Percentiles rank a stretch among this genome's conserved stretches.
phyloP scores from a whole-genome alignment of 2,888 invertebrate genomes.

The Tyria jacobaeae region DNA sequence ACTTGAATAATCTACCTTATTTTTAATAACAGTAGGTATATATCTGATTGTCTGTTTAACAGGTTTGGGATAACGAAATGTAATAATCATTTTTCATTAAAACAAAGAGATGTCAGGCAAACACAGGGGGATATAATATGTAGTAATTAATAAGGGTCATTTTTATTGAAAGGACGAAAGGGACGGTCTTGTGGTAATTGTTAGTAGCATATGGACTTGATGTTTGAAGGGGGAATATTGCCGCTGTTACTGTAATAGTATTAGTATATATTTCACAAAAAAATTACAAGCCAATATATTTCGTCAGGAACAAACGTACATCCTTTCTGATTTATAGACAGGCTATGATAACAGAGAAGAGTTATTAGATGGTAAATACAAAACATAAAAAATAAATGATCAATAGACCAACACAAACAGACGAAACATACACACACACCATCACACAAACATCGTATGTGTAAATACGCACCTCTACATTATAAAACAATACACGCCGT shows the following conservation, averaged over 20 bases:
- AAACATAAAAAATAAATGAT: too few relatives aligned
- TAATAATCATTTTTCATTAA: constrained; percentile 65
- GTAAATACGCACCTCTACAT: too few relatives aligned
- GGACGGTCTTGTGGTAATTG: constrained; percentile 15
- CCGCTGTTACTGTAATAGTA: not conserved
- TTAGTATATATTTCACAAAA: too few relatives aligned
- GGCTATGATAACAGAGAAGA: too few relatives aligned
- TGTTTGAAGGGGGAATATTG: not conserved
- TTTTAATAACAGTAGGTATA: rapidly evolving
- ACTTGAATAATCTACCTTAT: constrained; percentile 13
- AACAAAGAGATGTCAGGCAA: constrained; percentile 65
- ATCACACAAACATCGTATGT: too few relatives aligned
- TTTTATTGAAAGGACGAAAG: constrained; percentile 35
- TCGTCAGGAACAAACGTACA: too few relatives aligned
- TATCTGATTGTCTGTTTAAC: constrained; percentile 17
- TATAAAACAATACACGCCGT: too few relatives aligned
- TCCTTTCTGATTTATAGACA: too few relatives aligned
- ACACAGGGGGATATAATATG: constrained; percentile 43
- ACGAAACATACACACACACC: too few relatives aligned
- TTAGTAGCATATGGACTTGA: constrained; percentile 15
- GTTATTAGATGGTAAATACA: too few relatives aligned
- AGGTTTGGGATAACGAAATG: constrained; percentile 54
- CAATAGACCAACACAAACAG: too few relatives aligned
- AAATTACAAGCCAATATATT: too few relatives aligned
- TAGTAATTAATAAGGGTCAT: constrained; percentile 44